These are phyloP conservation scores for Dolichotis patagonum DNA, from an alignment of 2,113 vertebrate genomes.

Conservation along the genomic window DNA sequence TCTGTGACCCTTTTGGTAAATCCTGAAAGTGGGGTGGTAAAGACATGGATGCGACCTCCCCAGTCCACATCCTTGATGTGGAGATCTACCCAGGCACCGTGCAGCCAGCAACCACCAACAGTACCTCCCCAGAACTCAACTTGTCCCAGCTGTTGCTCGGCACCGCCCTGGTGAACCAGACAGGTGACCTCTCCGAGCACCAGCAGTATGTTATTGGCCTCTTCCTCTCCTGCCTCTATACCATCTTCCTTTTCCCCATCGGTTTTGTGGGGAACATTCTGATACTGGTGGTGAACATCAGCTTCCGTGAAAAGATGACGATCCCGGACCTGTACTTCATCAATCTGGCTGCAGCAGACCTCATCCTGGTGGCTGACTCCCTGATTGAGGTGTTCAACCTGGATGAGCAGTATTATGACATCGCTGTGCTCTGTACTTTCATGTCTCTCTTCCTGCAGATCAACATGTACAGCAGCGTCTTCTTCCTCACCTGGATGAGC, in stretches of 20 bases:
- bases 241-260: conserved; percentile 96
- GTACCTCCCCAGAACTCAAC: conserved; percentile 85
- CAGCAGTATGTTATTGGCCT: conserved; percentile 93
- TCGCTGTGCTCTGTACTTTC: conserved; percentile 96
- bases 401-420: conserved; percentile 97
- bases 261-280: conserved; percentile 97
- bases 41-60: not conserved
- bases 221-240: conserved; percentile 96
- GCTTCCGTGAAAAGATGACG: conserved; percentile 98
- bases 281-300: conserved; percentile 96
- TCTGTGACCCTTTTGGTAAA: not conserved
- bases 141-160: conserved; percentile 86
- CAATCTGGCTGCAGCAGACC: conserved; percentile 95
- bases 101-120: conserved; percentile 87
- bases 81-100: conserved; percentile 85
- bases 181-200: conserved; percentile 85
- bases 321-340: conserved; percentile 98
- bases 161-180: conserved; percentile 73
- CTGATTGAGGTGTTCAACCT: conserved; percentile 99
- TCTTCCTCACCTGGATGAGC: conserved; percentile 99
- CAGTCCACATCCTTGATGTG: conserved; percentile 82
- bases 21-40: not conserved
- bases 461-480: conserved; percentile 99
- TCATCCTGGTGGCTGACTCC: conserved; percentile 97
- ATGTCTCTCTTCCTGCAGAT: conserved; percentile 99